Evolutionary conservation across 2,113 vertebrate genomes (phyloP).

Genomic region (Scomber colias): DNA sequence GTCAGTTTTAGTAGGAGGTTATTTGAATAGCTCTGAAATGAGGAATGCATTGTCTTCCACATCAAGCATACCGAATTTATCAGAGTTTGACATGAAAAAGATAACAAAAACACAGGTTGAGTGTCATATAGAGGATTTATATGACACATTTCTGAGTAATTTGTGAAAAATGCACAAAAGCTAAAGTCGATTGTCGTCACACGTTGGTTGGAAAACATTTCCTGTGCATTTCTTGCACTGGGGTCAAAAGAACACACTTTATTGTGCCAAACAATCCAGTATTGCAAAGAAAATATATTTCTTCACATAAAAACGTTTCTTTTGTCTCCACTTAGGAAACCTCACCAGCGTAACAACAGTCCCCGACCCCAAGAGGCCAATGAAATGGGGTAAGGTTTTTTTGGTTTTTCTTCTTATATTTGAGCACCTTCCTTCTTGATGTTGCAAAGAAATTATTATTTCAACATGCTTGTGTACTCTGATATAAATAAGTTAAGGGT

Average conservation of each 20-base stretch:
- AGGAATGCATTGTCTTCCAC: background rate
- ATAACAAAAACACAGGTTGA: too few species aligned
- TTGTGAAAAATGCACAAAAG: background rate
- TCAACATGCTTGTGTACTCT: background rate
- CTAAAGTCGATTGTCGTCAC: background rate
- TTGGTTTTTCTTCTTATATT: background rate
- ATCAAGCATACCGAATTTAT: background rate
- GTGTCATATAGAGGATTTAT: too few species aligned
- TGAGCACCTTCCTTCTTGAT: background rate
- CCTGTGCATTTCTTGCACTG: background rate
- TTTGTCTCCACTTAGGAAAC: slow-evolving; percentile 60
- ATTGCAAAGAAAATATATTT: too few species aligned
- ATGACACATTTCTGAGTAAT: too few species aligned
- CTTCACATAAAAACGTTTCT: background rate
- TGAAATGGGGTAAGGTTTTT: slow-evolving; percentile 75
- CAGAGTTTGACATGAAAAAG: background rate
- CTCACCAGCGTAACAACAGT: slow-evolving; percentile 59
- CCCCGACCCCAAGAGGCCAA: slow-evolving; percentile 52
- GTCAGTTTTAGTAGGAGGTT: background rate
- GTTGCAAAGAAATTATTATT: background rate
- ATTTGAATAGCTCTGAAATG: background rate
- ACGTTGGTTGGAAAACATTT: background rate
- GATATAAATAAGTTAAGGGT: background rate
- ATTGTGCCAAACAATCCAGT: too few species aligned
- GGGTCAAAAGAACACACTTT: too few species aligned